phyloP scores from a whole-genome alignment of 2,888 invertebrate species.

The Microchrysa polita region DNA sequence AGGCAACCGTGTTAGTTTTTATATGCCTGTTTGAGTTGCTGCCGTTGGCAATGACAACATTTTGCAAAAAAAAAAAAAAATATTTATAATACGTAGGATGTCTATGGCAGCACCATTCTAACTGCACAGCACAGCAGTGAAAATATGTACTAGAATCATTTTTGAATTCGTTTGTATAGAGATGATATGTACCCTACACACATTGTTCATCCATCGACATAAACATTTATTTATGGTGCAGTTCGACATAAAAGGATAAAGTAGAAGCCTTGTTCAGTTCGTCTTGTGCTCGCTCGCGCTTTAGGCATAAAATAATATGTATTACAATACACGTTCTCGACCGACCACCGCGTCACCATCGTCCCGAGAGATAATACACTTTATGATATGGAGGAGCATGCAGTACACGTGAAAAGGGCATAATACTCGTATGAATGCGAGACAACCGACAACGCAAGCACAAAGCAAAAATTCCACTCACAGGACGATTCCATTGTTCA shows the following conservation, averaged over 20 bases:
- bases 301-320: constrained; percentile 26
- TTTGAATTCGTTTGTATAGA: not conserved
- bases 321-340: too few species aligned
- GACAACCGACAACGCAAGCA: too few species aligned
- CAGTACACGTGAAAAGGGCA: constrained; percentile 9
- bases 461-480: constrained; percentile 10
- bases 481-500: constrained; percentile 34
- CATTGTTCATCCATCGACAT: constrained; percentile 36
- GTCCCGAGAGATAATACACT: constrained; percentile 21
- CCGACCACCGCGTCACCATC: too few species aligned
- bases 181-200: constrained; percentile 29
- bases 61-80: too few species aligned
- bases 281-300: constrained; percentile 23
- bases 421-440: too few species aligned
- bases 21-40: constrained; percentile 20
- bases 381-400: constrained; percentile 14
- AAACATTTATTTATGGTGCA: constrained; percentile 47
- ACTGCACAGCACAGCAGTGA: too few species aligned
- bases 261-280: constrained; percentile 39
- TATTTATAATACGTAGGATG: constrained; percentile 10
- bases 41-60: constrained; percentile 36
- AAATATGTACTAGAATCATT: too few species aligned
- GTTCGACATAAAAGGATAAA: constrained; percentile 48
- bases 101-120: not conserved
- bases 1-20: not conserved